Evolutionary conservation across 1,140 invertebrate genomes (phyloP).

Genomic region (Magallana gigas): DNA sequence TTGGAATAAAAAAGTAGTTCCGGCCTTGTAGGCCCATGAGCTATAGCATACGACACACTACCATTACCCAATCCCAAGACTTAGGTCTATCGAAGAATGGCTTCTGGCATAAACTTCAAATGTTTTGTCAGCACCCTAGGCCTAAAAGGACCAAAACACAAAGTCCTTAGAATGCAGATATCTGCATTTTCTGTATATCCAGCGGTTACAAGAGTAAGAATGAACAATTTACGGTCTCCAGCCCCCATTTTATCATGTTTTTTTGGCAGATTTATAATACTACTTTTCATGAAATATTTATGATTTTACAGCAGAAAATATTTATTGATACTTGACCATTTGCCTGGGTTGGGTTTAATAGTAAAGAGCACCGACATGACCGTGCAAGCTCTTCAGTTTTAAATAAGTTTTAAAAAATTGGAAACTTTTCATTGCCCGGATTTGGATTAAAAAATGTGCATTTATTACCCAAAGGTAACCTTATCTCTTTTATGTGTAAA

Average conservation of each 20-base stretch:
- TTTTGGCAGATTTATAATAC: constrained; percentile 36
- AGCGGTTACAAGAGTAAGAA: background rate
- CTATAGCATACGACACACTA: constrained; percentile 18
- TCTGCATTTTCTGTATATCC: constrained; percentile 6
- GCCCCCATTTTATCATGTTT: constrained; percentile 22
- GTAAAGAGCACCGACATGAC: background rate
- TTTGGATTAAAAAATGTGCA: constrained; percentile 19
- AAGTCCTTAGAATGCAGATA: background rate
- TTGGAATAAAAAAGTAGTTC: constrained; percentile 31
- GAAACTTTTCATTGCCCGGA: background rate
- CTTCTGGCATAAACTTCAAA: constrained; percentile 23
- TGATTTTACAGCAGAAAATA: constrained; percentile 32
- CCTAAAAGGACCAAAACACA: constrained; percentile 1
- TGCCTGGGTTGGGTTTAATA: background rate
- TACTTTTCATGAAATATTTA: constrained; percentile 39
- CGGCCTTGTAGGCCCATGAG: background rate
- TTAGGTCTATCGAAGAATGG: background rate
- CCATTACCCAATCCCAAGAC: constrained; percentile 18
- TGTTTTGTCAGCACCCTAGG: constrained; percentile 1
- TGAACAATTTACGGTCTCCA: constrained; percentile 16
- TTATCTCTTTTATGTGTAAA: constrained; percentile 22
- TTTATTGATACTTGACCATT: constrained; percentile 38
- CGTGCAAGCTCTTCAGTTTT: background rate
- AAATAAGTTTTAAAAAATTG: background rate
- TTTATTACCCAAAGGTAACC: constrained; percentile 4